Conservation (phyloP, 1,140 invertebrate genomes). For the Ceratosolen fusciceps region DNA sequence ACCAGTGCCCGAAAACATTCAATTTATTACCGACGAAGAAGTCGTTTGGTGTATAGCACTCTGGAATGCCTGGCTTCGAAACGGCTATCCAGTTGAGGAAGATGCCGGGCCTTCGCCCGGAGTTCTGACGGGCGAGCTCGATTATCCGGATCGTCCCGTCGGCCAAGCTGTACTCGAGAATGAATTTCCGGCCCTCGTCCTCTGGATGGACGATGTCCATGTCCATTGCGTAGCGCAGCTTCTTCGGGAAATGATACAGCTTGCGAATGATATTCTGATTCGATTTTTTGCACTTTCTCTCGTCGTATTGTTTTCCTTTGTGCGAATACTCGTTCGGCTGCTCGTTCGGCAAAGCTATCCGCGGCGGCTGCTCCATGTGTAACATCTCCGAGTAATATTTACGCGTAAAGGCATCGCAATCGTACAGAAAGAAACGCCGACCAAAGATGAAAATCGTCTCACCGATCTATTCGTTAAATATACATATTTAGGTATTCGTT, state of each 20-base stretch:
- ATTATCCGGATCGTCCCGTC: conserved; percentile 76
- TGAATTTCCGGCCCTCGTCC: conserved; percentile 76
- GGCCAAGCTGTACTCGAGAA: conserved; percentile 78
- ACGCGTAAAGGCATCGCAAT: conserved; percentile 86
- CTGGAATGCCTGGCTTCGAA: conserved; percentile 73
- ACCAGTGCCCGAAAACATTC: conserved; percentile 77
- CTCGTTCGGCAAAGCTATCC: background rate
- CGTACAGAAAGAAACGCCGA: conserved; percentile 81
- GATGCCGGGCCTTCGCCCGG: conserved; percentile 79
- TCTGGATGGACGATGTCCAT: conserved; percentile 80
- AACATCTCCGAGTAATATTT: conserved; percentile 77
- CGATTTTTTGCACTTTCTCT: conserved; percentile 19
- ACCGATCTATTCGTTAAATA: conserved; percentile 73
- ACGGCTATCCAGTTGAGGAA: conserved; percentile 79
- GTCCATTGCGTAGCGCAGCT: conserved; percentile 76
- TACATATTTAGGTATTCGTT: no score
- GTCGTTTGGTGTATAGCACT: conserved; percentile 77
- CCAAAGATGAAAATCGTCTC: conserved; percentile 78
- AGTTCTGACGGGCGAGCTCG: conserved; percentile 77
- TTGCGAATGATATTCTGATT: conserved; percentile 77
- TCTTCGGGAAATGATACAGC: conserved; percentile 75
- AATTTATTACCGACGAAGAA: conserved; percentile 79
- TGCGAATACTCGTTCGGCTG: no score
- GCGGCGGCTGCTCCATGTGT: conserved; percentile 66
- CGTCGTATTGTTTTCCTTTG: no score